Evolutionary conservation across 1,140 invertebrate genomes (phyloP), one percentile per base, ranked within the genome.

Genomic region (Drosophila pectinifera): DNA sequence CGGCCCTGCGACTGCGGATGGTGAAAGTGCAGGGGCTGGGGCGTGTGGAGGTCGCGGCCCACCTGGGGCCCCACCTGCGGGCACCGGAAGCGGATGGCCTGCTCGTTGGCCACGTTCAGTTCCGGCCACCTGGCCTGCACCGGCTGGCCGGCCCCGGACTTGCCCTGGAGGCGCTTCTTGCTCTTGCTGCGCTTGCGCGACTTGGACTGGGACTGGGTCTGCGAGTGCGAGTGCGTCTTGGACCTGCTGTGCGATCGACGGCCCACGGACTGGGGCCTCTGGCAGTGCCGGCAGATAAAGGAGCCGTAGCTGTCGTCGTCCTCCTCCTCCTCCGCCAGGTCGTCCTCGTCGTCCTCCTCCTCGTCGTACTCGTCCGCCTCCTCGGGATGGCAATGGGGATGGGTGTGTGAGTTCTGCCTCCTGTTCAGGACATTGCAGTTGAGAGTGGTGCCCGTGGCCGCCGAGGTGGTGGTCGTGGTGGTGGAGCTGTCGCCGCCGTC

Each of bases 21-120:
- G 34, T 91, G 91, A 22, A 91, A 91, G 63, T 91, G 90, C 74
- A 90, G 62, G n/a, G 83, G 83, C 54, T 86, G 80, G 6, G 86
- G 86, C 28, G 75, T 73, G 31, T 83, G 82, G 24, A 86, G 54
- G 64, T 90, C 86, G n/a, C 88, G 79, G 24, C 88, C 80, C 57
- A 86, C 76, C 65, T 85, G 90, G 22, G 90, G 90, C n/a, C 90
- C 90, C 58, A 91, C 90, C 57, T 91, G 90, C 38, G 90, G 90
- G 46, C 90, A 91, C 38, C 90, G 90, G 48, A 91, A 91, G 14
- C 90, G 75, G 56, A 91, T 91, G 24, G 90, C 90, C 69, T 86
- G 89, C 72, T 91, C 90, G 51, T 89, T 85, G 76, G 90, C 83
- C 26, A 79, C 58, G 43, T 76, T 89, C 22, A 90, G 51, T 53